Percentiles rank a stretch among this genome's conserved stretches.
These are phyloP conservation scores for Mongoloraphidia duomilia DNA, from an alignment of 2,888 invertebrate genomes.

Conservation along the genomic window DNA sequence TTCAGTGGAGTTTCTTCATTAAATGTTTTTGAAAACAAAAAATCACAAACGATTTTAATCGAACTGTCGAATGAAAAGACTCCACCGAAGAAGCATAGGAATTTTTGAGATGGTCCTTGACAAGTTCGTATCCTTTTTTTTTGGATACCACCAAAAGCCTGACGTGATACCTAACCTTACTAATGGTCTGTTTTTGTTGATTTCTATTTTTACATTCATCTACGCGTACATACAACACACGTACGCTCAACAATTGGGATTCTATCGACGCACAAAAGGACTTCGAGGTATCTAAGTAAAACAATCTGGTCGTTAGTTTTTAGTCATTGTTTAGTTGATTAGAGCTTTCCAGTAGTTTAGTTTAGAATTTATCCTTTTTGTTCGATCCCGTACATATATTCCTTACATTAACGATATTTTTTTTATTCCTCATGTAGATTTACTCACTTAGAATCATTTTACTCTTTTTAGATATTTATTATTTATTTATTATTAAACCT, in stretches of 20 bases:
- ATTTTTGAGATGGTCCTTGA: slow-evolving; percentile 90
- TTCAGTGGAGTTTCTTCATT: slow-evolving; percentile 18
- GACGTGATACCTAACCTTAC: slow-evolving; percentile 25
- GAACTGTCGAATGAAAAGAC: not conserved
- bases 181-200: slow-evolving; percentile 48
- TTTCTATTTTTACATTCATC: slow-evolving; percentile 41
- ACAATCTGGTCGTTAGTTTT: slow-evolving; percentile 21
- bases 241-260: slow-evolving; percentile 43
- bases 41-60: not conserved
- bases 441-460: too few species aligned
- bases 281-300: slow-evolving; percentile 57
- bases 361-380: slow-evolving; percentile 9
- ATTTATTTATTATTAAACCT: too few species aligned
- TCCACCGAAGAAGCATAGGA: slow-evolving; percentile 44
- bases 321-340: slow-evolving; percentile 31
- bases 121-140: slow-evolving; percentile 21
- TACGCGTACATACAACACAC: slow-evolving; percentile 48
- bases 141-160: slow-evolving; percentile 17
- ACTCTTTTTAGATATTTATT: too few species aligned
- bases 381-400: too few species aligned
- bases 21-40: slow-evolving; percentile 3
- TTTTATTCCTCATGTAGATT: too few species aligned
- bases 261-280: slow-evolving; percentile 56
- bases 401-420: too few species aligned
- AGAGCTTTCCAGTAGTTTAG: slow-evolving; percentile 30